Percentiles rank a stretch among this genome's conserved stretches.
These are phyloP conservation scores for Malacosoma neustria DNA, from an alignment of 2,888 invertebrate genomes.

Conservation along the genomic window DNA sequence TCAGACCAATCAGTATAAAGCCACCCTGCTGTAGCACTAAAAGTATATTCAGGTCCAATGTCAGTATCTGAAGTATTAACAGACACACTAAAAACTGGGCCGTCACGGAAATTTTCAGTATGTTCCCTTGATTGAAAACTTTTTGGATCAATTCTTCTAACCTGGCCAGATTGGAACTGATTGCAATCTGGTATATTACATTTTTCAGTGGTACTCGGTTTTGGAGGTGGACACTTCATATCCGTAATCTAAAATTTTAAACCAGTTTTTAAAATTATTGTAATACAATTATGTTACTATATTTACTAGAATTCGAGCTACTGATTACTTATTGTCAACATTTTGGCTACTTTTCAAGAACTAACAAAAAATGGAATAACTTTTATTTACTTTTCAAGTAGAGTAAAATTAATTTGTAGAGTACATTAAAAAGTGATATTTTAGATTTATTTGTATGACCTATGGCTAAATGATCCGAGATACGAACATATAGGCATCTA, in stretches of 20 bases:
- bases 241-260: slow-evolving; percentile 44
- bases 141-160: slow-evolving; percentile 32
- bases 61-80: slow-evolving; percentile 46
- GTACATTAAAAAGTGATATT: too few species aligned
- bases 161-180: slow-evolving; percentile 19
- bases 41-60: slow-evolving; percentile 55
- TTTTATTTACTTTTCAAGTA: too few species aligned
- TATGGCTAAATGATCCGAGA: too few species aligned
- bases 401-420: too few species aligned
- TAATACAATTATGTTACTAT: too few species aligned
- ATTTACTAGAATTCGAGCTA: too few species aligned
- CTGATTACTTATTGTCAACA: too few species aligned
- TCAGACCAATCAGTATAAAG: slow-evolving; percentile 76
- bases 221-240: slow-evolving; percentile 46
- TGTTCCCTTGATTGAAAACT: slow-evolving; percentile 34
- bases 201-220: slow-evolving; percentile 39
- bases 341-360: too few species aligned
- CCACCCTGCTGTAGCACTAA: slow-evolving; percentile 62
- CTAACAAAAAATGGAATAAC: too few species aligned
- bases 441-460: too few species aligned
- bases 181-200: slow-evolving; percentile 52
- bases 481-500: too few species aligned
- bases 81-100: slow-evolving; percentile 52
- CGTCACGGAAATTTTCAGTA: slow-evolving; percentile 49
- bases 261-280: too few species aligned